Conservation (phyloP, 2,113 vertebrate species). For the Xiphorhynchus elegans region DNA sequence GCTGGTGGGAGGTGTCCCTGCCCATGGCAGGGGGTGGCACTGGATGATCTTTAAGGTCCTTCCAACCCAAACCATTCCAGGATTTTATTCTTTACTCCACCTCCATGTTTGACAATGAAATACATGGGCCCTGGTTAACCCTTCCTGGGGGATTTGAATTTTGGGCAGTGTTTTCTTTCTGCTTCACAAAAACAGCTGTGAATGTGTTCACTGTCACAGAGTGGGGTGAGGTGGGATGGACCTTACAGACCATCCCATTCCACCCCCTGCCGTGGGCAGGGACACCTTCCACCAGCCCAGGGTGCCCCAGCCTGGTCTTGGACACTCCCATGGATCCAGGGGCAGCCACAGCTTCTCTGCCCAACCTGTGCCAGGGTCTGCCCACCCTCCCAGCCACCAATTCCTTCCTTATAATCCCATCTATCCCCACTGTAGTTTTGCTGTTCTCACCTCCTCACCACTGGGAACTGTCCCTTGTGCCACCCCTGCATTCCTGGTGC, state of each 20-base stretch:
- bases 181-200: background rate
- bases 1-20: background rate
- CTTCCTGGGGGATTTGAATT: background rate
- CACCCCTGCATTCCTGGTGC: background rate
- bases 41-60: background rate
- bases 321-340: background rate
- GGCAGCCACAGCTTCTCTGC: background rate
- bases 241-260: background rate
- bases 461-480: background rate
- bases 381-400: background rate
- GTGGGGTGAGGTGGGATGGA: no score
- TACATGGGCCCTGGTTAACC: background rate
- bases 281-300: background rate
- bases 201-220: background rate
- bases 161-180: background rate
- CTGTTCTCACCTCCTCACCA: background rate
- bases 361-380: background rate
- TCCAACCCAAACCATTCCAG: background rate
- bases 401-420: background rate
- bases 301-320: background rate
- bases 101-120: background rate
- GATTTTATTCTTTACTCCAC: background rate
- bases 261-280: background rate
- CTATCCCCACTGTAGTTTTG: background rate
- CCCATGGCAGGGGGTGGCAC: background rate